These are phyloP conservation scores for Auanema freiburgensis DNA, from an alignment of 2,888 invertebrate species.

Conservation along the genomic window DNA sequence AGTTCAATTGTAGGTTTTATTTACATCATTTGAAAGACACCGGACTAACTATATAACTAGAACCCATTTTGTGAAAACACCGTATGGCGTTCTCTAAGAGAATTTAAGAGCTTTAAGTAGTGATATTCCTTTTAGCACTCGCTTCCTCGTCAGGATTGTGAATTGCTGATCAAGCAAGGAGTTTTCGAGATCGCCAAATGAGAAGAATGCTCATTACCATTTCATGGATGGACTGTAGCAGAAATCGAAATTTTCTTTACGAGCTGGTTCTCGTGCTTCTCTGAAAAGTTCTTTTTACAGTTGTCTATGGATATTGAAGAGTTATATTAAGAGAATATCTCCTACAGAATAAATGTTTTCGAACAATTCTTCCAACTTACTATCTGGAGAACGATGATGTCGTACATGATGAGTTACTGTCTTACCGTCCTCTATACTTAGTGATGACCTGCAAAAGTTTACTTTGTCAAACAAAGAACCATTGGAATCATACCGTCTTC, in stretches of 20 bases:
- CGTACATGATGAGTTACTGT: constrained; percentile 1
- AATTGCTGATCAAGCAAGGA: constrained; percentile 56
- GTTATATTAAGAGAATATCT: too few species aligned
- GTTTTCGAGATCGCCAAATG: constrained; percentile 43
- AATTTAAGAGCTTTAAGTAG: neutral
- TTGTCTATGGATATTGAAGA: too few species aligned
- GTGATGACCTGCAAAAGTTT: neutral
- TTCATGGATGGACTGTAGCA: too few species aligned
- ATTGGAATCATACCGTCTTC: too few species aligned
- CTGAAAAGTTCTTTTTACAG: too few species aligned
- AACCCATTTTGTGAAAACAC: neutral
- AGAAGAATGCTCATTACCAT: constrained; percentile 3
- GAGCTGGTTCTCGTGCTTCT: too few species aligned
- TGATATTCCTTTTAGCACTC: constrained; percentile 41
- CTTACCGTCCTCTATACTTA: neutral
- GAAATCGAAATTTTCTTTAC: too few species aligned
- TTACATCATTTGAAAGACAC: neutral
- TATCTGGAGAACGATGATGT: neutral
- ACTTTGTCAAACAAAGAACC: neutral
- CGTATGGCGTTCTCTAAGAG: neutral
- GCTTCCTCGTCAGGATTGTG: constrained; percentile 55
- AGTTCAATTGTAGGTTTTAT: constrained; percentile 74
- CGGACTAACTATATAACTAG: neutral
- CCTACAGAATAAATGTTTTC: too few species aligned
- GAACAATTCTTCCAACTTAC: too few species aligned